A percentile compares a stretch with the other conserved stretches of the same genome.
These are phyloP conservation scores for Horisme vitalbata DNA, from an alignment of 2,888 invertebrate species.

Conservation along the genomic window DNA sequence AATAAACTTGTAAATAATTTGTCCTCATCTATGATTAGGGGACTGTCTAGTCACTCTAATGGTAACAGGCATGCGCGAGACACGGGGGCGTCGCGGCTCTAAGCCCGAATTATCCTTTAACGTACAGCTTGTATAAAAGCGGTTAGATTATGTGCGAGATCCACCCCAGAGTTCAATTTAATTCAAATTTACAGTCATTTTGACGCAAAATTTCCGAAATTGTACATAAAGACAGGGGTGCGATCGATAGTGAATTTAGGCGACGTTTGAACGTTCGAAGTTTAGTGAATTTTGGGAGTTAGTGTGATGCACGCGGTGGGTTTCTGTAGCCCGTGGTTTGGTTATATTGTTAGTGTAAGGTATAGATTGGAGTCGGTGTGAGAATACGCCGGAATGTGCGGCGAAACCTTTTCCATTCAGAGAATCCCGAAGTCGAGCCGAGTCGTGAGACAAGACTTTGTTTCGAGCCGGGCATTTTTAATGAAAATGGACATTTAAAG, in stretches of 20 bases:
- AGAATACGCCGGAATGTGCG: conserved; percentile 23
- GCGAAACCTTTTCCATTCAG: not conserved
- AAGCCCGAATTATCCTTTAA: conserved; percentile 46
- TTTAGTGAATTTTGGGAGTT: conserved; percentile 57
- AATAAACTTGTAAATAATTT: conserved; percentile 42
- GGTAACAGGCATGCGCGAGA: conserved; percentile 42
- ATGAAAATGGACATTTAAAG: no score
- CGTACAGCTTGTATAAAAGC: conserved; percentile 60
- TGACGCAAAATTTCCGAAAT: conserved; percentile 44
- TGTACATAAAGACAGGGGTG: conserved; percentile 55
- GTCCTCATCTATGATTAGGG: conserved; percentile 54
- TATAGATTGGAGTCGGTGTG: conserved; percentile 41
- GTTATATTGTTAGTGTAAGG: conserved; percentile 62
- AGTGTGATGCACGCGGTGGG: conserved; percentile 51
- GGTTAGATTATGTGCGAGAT: conserved; percentile 25
- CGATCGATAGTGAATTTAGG: conserved; percentile 64
- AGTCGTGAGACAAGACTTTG: no score
- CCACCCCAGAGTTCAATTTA: conserved; percentile 24
- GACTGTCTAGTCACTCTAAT: conserved; percentile 74
- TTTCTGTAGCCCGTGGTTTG: conserved; percentile 53
- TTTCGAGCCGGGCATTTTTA: conserved; percentile 45
- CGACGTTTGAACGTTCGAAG: conserved; percentile 41
- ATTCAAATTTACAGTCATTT: conserved; percentile 26
- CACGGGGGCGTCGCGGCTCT: conserved; percentile 41
- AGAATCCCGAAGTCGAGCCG: no score